Conservation (phyloP, 2,797 vertebrate species). For the Hyperoplus immaculatus region DNA sequence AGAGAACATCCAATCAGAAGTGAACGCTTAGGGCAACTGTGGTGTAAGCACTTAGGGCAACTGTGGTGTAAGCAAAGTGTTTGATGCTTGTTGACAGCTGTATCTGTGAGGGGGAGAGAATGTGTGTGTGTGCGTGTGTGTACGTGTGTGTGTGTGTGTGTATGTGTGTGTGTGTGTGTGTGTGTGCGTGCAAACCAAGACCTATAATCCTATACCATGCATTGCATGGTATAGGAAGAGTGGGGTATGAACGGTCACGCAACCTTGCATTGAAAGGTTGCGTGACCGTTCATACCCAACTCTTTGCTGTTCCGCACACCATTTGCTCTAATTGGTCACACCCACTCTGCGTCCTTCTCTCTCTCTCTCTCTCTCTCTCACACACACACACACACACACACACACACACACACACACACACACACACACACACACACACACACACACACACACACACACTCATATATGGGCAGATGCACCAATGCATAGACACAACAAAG, state of each 20-base stretch:
- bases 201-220: conserved; percentile 73
- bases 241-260: too few relatives aligned
- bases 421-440: not conserved
- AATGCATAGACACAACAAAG: conserved; percentile 55
- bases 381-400: conserved; percentile 5
- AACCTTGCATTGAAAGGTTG: too few relatives aligned
- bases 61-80: conserved; percentile 56
- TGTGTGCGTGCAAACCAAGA: conserved; percentile 44
- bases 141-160: conserved; percentile 18
- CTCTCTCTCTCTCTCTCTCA: not conserved
- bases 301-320: conserved; percentile 66
- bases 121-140: too few relatives aligned
- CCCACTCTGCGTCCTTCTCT: conserved; percentile 40
- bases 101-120: conserved; percentile 43
- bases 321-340: conserved; percentile 71
- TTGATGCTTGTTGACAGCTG: conserved; percentile 79
- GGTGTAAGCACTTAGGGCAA: conserved; percentile 59
- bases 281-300: conserved; percentile 74
- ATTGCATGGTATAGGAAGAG: too few relatives aligned
- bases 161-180: conserved; percentile 35
- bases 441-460: conserved; percentile 7
- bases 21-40: conserved; percentile 53
- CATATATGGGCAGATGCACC: conserved; percentile 49
- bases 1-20: conserved; percentile 50
- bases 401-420: conserved; percentile 17